Conservation (phyloP, 2,113 vertebrate species). For the Chaetura pelagica region DNA sequence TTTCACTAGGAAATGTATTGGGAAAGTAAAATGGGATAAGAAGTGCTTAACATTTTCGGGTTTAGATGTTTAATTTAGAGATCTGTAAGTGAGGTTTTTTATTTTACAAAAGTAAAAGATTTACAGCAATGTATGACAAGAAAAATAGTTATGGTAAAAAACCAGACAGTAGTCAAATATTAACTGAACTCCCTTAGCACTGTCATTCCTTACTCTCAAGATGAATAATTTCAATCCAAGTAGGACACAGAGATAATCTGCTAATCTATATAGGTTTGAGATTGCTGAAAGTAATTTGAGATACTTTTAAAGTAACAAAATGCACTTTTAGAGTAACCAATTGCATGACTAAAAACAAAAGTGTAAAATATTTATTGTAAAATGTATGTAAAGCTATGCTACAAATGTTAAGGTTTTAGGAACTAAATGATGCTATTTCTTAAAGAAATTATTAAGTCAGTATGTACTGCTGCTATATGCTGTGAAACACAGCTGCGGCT, state of each 20-base stretch:
- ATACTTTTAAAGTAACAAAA: neutral
- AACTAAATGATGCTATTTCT: neutral
- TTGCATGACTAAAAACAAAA: neutral
- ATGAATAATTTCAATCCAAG: slow-evolving; percentile 15
- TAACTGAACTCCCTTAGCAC: neutral
- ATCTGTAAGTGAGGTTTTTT: neutral
- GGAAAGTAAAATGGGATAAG: neutral
- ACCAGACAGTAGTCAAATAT: neutral
- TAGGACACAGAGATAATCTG: neutral
- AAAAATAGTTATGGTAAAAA: neutral
- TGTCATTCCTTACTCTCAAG: neutral
- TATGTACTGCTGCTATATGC: neutral
- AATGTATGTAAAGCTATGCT: neutral
- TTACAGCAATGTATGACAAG: neutral
- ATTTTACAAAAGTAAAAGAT: neutral
- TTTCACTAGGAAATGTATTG: neutral
- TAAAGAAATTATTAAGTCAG: neutral
- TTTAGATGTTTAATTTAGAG: neutral
- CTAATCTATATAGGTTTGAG: neutral
- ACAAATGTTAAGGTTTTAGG: neutral
- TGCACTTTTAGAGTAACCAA: neutral
- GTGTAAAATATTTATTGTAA: neutral
- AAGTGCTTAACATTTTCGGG: neutral
- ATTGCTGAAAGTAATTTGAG: neutral
- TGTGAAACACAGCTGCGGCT: neutral